Percentiles rank a stretch among this genome's conserved stretches.
These are phyloP conservation scores for Hepsetus odoe DNA, from an alignment of 2,113 vertebrate species.

Conservation along the genomic window DNA sequence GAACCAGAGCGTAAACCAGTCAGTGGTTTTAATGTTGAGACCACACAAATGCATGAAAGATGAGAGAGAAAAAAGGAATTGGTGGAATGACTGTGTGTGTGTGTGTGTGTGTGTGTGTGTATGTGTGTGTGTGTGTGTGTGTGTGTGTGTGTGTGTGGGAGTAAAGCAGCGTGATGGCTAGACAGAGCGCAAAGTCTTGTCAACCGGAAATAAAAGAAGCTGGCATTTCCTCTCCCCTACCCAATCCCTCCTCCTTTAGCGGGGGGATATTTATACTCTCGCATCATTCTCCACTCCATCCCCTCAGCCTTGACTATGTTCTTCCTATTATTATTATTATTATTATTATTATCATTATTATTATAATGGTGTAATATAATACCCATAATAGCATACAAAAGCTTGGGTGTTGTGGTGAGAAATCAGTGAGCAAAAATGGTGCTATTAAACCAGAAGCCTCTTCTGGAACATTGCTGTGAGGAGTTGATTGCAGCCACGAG, in stretches of 20 bases:
- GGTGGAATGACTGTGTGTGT: not conserved
- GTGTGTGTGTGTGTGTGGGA: conserved; percentile 1
- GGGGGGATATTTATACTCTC: conserved; percentile 71
- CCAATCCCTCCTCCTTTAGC: conserved; percentile 47
- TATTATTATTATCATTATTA: not conserved
- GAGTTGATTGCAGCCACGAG: too few relatives aligned
- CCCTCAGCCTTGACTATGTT: conserved; percentile 38
- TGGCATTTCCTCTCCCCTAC: conserved; percentile 73
- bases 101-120: too few relatives aligned
- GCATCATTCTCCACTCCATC: conserved; percentile 56
- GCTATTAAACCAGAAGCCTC: too few relatives aligned
- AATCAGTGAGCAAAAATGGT: too few relatives aligned
- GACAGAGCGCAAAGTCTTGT: conserved; percentile 75
- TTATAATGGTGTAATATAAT: too few relatives aligned
- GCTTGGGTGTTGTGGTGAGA: too few relatives aligned
- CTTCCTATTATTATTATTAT: not conserved
- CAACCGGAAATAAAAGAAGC: conserved; percentile 81
- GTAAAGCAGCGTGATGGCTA: conserved; percentile 59
- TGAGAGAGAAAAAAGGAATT: not conserved
- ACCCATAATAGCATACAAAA: too few relatives aligned
- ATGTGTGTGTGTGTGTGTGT: not conserved
- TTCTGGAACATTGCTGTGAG: too few relatives aligned
- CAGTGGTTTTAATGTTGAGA: too few relatives aligned
- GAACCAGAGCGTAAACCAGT: too few relatives aligned
- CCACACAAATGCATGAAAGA: too few relatives aligned